Evolutionary conservation across 1,140 invertebrate species (phyloP), one percentile per base, ranked within the genome.

Genomic region (Drosophila oshimai): DNA sequence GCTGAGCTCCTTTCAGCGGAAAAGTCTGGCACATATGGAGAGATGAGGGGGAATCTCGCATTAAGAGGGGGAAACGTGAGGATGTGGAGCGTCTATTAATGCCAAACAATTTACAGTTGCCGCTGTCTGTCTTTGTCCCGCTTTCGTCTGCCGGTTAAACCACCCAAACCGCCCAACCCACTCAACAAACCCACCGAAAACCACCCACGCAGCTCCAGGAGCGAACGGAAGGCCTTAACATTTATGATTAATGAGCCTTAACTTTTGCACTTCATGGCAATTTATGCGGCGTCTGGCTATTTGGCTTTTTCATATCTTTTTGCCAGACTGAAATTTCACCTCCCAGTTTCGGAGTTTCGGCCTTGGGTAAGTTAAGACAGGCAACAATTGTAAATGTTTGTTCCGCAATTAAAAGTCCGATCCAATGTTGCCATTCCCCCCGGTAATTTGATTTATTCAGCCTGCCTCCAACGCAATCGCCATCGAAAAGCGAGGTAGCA

Each of bases 211-310:
- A 20, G 46, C 61, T 26, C 26, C 41, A 28, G 58, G 50, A 58
- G 60, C 50, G 18, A 60, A 51, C 50, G 39, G 49, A 33, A 55
- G 62, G 74, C 75, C 55, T 78, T 72, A 60, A 73, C 51, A 84
- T 86, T 84, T 86, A 84, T 84, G 80, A 84, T 84, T 84, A 84
- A 84, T 86, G 80, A 86, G 81, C 81, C 81, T 86, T 86, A 84
- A 84, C 80, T 84, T 86, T 84, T 84, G 80, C 80, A 84, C 80
- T 84, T 86, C 75, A 39, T 75, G 80, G 80, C 80, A 84, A 84
- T 84, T 86, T 75, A 79, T 74, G 51, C 55, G 79, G 54, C 68
- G 53, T 77, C 69, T 79, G 74, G 74, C 74, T 75, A 79, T 73
- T 75, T 57, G 49, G 51, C 60, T 72, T 44, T 64, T 68, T 18